Conservation (phyloP, 2,888 invertebrate species). For the Amphipoea oculea region DNA sequence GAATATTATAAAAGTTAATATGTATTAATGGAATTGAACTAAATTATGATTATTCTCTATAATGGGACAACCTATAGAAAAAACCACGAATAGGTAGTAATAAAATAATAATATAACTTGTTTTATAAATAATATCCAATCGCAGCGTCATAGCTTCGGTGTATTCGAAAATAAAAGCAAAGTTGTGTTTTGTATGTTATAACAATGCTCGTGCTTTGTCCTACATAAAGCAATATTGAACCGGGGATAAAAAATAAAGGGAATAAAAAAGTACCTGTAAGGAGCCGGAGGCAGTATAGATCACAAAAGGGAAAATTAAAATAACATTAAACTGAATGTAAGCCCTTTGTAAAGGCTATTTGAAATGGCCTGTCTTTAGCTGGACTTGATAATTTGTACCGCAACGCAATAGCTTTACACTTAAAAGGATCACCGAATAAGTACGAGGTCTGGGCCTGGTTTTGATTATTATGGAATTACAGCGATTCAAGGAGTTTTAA, state of each 20-base stretch:
- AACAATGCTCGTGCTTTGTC: background rate
- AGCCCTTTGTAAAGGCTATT: background rate
- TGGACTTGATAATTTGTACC: background rate
- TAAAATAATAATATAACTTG: background rate
- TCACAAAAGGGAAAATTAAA: background rate
- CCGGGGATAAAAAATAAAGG: background rate
- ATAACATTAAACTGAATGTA: background rate
- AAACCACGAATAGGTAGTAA: background rate
- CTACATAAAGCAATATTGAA: background rate
- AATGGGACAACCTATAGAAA: background rate
- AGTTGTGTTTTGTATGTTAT: slow-evolving; percentile 9
- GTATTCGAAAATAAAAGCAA: slow-evolving; percentile 11
- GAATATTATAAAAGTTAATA: background rate
- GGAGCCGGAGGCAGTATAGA: background rate
- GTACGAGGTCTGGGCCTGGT: background rate
- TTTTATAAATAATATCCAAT: background rate
- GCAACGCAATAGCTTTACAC: background rate
- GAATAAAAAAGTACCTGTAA: background rate
- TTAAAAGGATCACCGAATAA: background rate
- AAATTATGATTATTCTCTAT: background rate
- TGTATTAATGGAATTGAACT: background rate
- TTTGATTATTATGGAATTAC: background rate
- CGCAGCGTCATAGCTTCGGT: background rate
- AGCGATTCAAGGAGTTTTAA: background rate
- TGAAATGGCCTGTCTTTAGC: background rate